Conservation (phyloP, 2,113 vertebrate genomes). For the Camelus dromedarius region DNA sequence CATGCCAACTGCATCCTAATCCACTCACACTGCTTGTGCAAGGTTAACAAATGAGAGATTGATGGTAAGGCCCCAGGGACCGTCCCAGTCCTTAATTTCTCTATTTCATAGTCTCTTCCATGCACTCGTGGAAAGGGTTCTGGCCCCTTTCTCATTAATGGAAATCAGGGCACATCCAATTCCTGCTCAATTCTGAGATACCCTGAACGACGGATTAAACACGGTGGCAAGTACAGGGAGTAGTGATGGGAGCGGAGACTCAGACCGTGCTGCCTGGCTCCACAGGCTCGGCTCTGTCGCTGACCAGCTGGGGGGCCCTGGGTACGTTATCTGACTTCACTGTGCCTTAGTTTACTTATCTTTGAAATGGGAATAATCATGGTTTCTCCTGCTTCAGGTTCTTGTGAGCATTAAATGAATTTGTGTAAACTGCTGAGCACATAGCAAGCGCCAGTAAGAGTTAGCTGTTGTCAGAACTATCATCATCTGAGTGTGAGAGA, state of each 20-base stretch:
- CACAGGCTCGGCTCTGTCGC: neutral
- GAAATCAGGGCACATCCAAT: neutral
- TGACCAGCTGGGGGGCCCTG: too few species aligned
- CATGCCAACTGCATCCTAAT: fast-evolving
- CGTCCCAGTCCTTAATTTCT: neutral
- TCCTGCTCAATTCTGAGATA: neutral
- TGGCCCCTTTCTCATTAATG: neutral
- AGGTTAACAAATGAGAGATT: neutral
- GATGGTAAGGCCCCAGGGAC: neutral
- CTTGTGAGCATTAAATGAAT: neutral
- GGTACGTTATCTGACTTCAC: neutral
- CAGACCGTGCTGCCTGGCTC: neutral
- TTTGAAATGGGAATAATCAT: neutral
- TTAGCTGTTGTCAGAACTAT: neutral
- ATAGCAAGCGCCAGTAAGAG: fast-evolving
- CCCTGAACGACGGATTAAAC: neutral
- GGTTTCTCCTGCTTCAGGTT: too few species aligned
- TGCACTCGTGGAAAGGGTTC: neutral
- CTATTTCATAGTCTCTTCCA: neutral
- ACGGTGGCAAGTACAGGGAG: fast-evolving
- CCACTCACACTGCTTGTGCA: neutral
- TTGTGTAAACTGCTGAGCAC: neutral
- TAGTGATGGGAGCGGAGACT: too few species aligned
- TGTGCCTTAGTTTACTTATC: neutral
- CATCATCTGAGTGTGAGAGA: neutral